Percentiles rank a stretch among this genome's conserved stretches.
These are phyloP conservation scores for Drosophila tripunctata DNA, from an alignment of 2,888 invertebrate genomes.

Conservation along the genomic window DNA sequence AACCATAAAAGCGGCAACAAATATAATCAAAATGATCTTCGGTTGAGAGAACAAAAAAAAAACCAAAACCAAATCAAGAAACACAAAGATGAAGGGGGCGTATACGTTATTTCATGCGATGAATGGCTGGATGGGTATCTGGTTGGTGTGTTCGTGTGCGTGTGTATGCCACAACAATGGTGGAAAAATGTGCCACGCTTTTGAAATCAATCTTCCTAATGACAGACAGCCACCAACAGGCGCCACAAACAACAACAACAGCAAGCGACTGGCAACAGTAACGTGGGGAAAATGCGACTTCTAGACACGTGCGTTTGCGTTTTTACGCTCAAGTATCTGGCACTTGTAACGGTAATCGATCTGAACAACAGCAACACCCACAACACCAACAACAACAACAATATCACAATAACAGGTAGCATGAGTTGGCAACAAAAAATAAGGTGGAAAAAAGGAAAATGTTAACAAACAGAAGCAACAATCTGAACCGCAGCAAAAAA, in stretches of 20 bases:
- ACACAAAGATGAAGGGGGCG: background rate
- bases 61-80: slow-evolving; percentile 8
- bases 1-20: slow-evolving; percentile 28
- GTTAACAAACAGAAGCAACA: slow-evolving; percentile 24
- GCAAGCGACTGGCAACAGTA: background rate
- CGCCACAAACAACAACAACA: slow-evolving; percentile 12
- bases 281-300: slow-evolving; percentile 27
- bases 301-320: slow-evolving; percentile 69
- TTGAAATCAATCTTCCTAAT: slow-evolving; percentile 78
- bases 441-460: slow-evolving; percentile 9
- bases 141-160: slow-evolving; percentile 36
- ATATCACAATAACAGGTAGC: slow-evolving; percentile 39
- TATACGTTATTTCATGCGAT: slow-evolving; percentile 15
- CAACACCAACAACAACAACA: slow-evolving; percentile 43
- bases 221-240: slow-evolving; percentile 56
- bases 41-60: slow-evolving; percentile 42
- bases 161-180: slow-evolving; percentile 56
- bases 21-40: slow-evolving; percentile 59
- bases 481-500: background rate
- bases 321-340: slow-evolving; percentile 76
- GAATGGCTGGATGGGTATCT: background rate
- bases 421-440: slow-evolving; percentile 46
- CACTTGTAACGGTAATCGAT: slow-evolving; percentile 74
- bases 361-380: slow-evolving; percentile 63
- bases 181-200: slow-evolving; percentile 54